phyloP scores from a whole-genome alignment of 2,113 vertebrate genomes.

The Oxyruncus cristatus region DNA sequence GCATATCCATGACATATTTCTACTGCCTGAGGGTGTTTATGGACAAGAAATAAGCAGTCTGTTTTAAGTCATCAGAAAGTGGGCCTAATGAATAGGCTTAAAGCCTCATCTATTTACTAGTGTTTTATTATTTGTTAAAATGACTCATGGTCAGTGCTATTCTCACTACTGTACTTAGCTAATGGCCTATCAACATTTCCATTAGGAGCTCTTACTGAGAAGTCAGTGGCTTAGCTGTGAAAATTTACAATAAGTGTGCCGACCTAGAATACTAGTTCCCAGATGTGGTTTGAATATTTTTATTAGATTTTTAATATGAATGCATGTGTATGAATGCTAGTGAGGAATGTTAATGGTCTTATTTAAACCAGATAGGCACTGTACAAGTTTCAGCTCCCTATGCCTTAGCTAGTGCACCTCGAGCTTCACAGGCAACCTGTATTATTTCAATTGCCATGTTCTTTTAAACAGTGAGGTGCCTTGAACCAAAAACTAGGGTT shows the following conservation, averaged over 20 bases:
- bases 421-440: background rate
- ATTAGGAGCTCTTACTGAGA: background rate
- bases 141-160: background rate
- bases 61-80: constrained; percentile 52
- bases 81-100: constrained; percentile 63
- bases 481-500: constrained; percentile 1
- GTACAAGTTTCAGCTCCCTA: background rate
- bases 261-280: background rate
- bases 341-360: constrained; percentile 7
- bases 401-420: background rate
- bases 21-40: constrained; percentile 24
- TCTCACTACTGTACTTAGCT: background rate
- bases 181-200: background rate
- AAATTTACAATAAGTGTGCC: background rate
- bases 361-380: background rate
- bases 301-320: constrained; percentile 17
- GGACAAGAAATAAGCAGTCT: constrained; percentile 32
- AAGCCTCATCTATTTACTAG: constrained; percentile 31
- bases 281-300: constrained; percentile 18
- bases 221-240: background rate
- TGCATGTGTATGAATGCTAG: background rate
- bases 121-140: constrained; percentile 52
- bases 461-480: background rate
- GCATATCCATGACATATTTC: constrained; percentile 38
- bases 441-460: background rate